phyloP scores from a whole-genome alignment of 2,888 invertebrate genomes.

The Leptodirus hochenwartii region DNA sequence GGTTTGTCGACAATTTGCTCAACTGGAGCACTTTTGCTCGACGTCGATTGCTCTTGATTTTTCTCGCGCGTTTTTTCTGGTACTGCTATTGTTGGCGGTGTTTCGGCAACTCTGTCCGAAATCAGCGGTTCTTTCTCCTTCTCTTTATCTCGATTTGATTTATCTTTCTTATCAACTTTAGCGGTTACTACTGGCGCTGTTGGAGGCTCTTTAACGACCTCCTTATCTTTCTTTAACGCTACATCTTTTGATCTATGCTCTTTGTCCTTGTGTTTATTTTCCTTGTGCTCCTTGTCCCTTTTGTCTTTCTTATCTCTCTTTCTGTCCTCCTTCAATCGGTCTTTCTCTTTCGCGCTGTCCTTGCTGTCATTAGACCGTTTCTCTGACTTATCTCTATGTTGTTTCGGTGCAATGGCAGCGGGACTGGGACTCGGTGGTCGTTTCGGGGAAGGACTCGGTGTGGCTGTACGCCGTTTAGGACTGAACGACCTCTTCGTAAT shows the following conservation, averaged over 20 bases:
- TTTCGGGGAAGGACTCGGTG: too few species aligned
- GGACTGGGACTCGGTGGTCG: conserved; percentile 21
- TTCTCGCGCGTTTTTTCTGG: conserved; percentile 23
- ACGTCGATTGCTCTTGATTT: conserved; percentile 19
- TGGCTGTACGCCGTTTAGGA: too few species aligned
- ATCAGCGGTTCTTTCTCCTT: too few species aligned
- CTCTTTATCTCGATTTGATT: neutral
- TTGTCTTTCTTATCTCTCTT: conserved; percentile 14
- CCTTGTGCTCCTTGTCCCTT: conserved; percentile 25
- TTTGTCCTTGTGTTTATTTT: conserved; percentile 24
- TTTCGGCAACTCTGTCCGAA: too few species aligned
- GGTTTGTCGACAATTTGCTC: conserved; percentile 14
- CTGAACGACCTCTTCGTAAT: conserved; percentile 5
- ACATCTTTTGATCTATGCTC: conserved; percentile 21
- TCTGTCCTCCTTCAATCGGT: conserved; percentile 31
- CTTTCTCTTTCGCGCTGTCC: conserved; percentile 27
- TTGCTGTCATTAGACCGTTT: too few species aligned
- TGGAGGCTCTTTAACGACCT: conserved; percentile 21
- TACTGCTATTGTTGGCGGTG: conserved; percentile 16
- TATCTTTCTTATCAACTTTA: conserved; percentile 12
- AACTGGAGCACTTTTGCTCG: too few species aligned
- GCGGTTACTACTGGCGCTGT: conserved; percentile 17
- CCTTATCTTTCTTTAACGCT: conserved; percentile 18
- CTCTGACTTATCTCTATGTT: too few species aligned
- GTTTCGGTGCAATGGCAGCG: too few species aligned